These are phyloP conservation scores for Nemopilema nomurai DNA, from an alignment of 30 jellyfish, hydroid and myxozoan species.

Conservation along the genomic window DNA sequence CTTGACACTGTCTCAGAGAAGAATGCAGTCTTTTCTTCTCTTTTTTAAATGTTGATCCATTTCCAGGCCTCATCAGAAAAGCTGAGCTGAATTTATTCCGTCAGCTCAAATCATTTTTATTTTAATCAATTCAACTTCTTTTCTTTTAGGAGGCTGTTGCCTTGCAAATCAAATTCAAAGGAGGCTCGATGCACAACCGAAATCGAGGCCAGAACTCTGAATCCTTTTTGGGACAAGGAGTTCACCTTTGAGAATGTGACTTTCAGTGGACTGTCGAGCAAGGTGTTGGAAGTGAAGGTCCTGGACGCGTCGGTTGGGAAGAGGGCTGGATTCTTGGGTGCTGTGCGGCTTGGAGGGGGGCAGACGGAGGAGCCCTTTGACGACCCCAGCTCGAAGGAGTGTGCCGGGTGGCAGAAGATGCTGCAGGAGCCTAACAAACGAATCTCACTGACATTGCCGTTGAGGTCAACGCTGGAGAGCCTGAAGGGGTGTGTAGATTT, in stretches of 20 bases:
- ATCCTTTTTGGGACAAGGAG: conserved; percentile 90
- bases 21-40: no score
- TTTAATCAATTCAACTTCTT: neutral
- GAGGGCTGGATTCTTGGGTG: conserved; percentile 67
- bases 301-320: conserved; percentile 71
- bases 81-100: no score
- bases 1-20: no score
- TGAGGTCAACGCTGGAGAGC: conserved; percentile 86
- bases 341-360: conserved; percentile 85
- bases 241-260: conserved; percentile 61
- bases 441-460: conserved; percentile 43
- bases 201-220: conserved; percentile 56
- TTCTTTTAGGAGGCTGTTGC: conserved; percentile 13
- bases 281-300: conserved; percentile 79
- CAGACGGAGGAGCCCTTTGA: conserved; percentile 58
- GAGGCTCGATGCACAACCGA: conserved; percentile 47
- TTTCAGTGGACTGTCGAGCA: conserved; percentile 53
- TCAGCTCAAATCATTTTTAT: neutral
- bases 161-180: conserved; percentile 31
- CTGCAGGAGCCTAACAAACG: conserved; percentile 73
- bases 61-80: no score
- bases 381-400: conserved; percentile 83
- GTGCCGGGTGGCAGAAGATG: conserved; percentile 84
- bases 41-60: no score
- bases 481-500: conserved; percentile 60